Evolutionary conservation across 2,888 invertebrate species (phyloP).

Genomic region (Margaritifera margaritifera): DNA sequence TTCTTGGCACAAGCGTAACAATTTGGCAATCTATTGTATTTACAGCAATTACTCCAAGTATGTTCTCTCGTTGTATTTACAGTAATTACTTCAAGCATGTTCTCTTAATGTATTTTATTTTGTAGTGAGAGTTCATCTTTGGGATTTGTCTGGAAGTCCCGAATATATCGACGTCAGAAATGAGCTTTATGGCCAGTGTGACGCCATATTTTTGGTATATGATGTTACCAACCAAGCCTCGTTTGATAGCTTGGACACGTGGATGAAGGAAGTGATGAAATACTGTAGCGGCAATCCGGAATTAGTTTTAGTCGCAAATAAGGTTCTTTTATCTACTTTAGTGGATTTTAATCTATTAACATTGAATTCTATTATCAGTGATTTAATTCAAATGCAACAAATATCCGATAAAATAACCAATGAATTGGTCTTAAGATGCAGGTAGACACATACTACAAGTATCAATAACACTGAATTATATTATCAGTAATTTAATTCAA

Average conservation of each 20-base stretch:
- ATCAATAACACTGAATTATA: no score
- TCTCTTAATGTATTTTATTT: conserved; percentile 1
- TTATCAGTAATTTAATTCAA: no score
- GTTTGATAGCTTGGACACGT: conserved; percentile 64
- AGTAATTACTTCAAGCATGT: neutral
- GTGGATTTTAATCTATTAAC: no score
- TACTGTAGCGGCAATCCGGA: conserved; percentile 53
- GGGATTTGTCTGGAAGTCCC: conserved; percentile 69
- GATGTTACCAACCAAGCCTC: conserved; percentile 67
- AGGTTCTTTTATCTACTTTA: conserved; percentile 36
- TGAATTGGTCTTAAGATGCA: no score
- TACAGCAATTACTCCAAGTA: no score
- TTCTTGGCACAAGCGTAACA: no score
- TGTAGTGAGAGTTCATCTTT: conserved; percentile 69
- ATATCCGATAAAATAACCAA: no score
- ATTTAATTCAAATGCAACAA: no score
- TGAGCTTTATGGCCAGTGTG: conserved; percentile 67
- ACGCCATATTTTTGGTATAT: conserved; percentile 67
- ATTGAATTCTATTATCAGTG: no score
- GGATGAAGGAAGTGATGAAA: conserved; percentile 64
- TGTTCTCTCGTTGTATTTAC: no score
- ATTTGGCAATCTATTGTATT: no score
- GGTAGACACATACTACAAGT: no score
- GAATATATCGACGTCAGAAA: conserved; percentile 70
- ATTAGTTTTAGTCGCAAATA: conserved; percentile 60